Conservation (phyloP, 2,113 vertebrate species). For the Ploceus nigricollis region DNA sequence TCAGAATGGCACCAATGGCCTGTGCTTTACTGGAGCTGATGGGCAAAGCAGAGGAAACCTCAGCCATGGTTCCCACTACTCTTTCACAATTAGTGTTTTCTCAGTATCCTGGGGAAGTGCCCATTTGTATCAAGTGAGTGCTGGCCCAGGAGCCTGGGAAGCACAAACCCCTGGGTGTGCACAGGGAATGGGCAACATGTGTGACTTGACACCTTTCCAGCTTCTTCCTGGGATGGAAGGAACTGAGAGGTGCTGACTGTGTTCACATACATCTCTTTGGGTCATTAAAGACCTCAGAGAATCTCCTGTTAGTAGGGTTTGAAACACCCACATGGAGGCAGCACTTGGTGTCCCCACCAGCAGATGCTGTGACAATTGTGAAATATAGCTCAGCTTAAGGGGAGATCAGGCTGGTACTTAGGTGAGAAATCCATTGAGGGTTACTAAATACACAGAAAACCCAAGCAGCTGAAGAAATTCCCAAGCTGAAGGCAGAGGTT, state of each 20-base stretch:
- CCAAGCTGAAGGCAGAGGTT: background rate
- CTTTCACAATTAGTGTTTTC: background rate
- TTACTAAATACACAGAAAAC: background rate
- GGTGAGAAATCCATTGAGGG: background rate
- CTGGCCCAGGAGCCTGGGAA: background rate
- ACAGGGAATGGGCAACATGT: rapidly evolving
- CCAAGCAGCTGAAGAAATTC: background rate
- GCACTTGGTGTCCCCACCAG: background rate
- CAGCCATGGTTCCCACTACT: background rate
- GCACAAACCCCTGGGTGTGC: background rate
- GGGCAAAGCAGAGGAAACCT: background rate
- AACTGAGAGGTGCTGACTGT: background rate
- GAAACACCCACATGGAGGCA: background rate
- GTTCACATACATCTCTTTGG: background rate
- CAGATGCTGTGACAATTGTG: background rate
- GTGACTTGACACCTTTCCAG: background rate
- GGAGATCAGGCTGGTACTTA: background rate
- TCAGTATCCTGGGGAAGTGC: background rate
- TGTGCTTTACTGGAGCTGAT: background rate
- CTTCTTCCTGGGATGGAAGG: background rate
- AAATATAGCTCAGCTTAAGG: background rate
- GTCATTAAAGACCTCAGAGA: background rate
- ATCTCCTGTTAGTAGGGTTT: background rate
- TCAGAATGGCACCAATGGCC: background rate
- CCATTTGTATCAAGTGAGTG: rapidly evolving